Evolutionary conservation across 2,888 invertebrate species (phyloP), one percentile per base, ranked within the genome.

Genomic region (Nezara viridula): DNA sequence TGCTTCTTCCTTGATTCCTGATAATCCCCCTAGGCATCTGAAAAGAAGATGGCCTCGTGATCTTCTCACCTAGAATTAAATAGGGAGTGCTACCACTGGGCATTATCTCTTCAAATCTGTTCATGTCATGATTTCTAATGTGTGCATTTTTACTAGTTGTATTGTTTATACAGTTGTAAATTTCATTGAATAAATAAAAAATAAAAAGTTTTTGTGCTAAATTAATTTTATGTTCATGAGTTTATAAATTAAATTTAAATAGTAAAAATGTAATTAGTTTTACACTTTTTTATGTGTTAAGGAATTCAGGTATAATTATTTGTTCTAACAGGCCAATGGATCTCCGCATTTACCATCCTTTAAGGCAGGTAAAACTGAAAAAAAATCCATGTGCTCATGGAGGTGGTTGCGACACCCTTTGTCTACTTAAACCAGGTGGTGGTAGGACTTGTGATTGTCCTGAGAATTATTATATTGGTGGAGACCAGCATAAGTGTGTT

Each of bases 311-410:
- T 32, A 2, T 6, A 32, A 66, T 86, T 16, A 50, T 86, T 49
- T 55, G 93, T 81, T 21, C 3, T 81, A 44, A 81, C n/a, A 94
- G 97, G 90, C 98, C 98, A 50, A 98, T 98, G 98, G 98, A 98
- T 93, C 94, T 98, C 91, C 95, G 97, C 91, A 95, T 98, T 32
- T 95, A 95, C 91, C 98, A 98, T 93, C 96, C 97, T 0, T 95
- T 95, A 91, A 93, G 96, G 77, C 98, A 98, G 93, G 93, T 93
- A 87, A 92, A 81, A 91, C 91, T 91, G 32, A 85, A 89, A 66
- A 89, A 89, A 10, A 92, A 92, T 87, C 94, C 95, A n/a, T 98
- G 97, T 92, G 94, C 93, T 86, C 93, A 94, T 27, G 95, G 96
- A 86, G 93, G 93, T 14, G 93, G 95, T 91, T 98, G 98, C 93